These are phyloP conservation scores for Megalopta genalis DNA, from an alignment of 1,140 invertebrate species.

Conservation along the genomic window DNA sequence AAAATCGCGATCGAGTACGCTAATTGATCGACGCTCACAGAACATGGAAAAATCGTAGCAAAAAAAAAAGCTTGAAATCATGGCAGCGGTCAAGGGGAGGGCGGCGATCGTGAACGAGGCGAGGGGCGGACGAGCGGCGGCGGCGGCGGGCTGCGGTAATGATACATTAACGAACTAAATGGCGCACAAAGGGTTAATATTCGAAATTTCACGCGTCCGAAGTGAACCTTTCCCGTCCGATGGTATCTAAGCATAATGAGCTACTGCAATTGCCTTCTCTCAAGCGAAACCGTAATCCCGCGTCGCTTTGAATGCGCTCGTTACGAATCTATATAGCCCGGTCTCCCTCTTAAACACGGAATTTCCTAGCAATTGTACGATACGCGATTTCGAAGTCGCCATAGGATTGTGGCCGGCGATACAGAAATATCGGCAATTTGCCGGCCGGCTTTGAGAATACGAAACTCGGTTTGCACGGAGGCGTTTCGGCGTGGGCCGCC, in stretches of 20 bases:
- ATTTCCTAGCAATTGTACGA: conserved; percentile 52
- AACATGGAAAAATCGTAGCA: too few species aligned
- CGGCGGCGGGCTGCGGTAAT: too few species aligned
- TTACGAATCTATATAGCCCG: conserved; percentile 33
- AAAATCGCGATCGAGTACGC: too few species aligned
- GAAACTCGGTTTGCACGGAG: conserved; percentile 28
- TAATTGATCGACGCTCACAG: too few species aligned
- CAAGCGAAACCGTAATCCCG: conserved; percentile 46
- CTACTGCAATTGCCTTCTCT: conserved; percentile 47
- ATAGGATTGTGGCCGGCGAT: conserved; percentile 47
- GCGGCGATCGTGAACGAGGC: too few species aligned
- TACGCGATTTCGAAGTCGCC: conserved; percentile 53
- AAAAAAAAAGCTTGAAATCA: too few species aligned
- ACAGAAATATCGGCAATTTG: conserved; percentile 52
- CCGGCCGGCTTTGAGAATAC: conserved; percentile 29
- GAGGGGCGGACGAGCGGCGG: too few species aligned
- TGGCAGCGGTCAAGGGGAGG: too few species aligned
- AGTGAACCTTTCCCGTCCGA: conserved; percentile 22
- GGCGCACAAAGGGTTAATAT: conserved; percentile 29
- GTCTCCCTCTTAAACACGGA: conserved; percentile 46
- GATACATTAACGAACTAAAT: conserved; percentile 33
- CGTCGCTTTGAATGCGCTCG: conserved; percentile 49
- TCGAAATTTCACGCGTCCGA: conserved; percentile 38
- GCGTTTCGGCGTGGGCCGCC: too few species aligned
- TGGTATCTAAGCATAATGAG: conserved; percentile 48